Conservation (phyloP, 2,888 invertebrate species). For the Thalpophila matura region DNA sequence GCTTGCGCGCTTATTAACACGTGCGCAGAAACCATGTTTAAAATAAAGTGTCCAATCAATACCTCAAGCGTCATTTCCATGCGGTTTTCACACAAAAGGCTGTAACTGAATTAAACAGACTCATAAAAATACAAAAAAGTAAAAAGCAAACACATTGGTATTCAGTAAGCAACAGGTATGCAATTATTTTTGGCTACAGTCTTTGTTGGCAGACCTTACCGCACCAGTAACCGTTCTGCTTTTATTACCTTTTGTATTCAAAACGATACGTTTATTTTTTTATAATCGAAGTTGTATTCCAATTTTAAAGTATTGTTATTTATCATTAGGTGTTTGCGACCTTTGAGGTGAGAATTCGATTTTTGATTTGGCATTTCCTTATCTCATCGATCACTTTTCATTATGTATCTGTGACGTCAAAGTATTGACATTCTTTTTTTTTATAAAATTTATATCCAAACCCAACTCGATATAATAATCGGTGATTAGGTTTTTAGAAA, state of each 20-base stretch:
- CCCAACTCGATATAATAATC: too few species aligned
- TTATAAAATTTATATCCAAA: too few species aligned
- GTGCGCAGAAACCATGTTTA: background rate
- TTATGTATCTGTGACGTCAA: slow-evolving; percentile 31
- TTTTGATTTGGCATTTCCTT: slow-evolving; percentile 8
- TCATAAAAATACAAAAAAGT: slow-evolving; percentile 31
- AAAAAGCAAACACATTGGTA: slow-evolving; percentile 48
- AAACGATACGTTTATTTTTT: slow-evolving; percentile 41
- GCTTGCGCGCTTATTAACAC: background rate
- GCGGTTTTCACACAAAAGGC: slow-evolving; percentile 24
- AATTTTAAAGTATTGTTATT: slow-evolving; percentile 40
- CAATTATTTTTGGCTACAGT: slow-evolving; percentile 59
- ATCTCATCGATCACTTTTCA: slow-evolving; percentile 31
- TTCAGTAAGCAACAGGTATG: slow-evolving; percentile 64
- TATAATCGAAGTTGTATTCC: slow-evolving; percentile 31
- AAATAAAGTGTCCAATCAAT: slow-evolving; percentile 24
- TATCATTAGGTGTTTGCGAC: slow-evolving; percentile 23
- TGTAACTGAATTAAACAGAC: slow-evolving; percentile 39
- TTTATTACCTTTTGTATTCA: slow-evolving; percentile 55
- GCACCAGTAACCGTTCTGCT: slow-evolving; percentile 27
- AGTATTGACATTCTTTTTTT: background rate
- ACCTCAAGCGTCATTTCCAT: slow-evolving; percentile 4
- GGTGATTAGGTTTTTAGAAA: background rate
- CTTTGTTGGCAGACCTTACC: slow-evolving; percentile 53
- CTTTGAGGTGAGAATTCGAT: slow-evolving; percentile 11